Conservation (phyloP, 2,797 vertebrate genomes). For the Simalia tracyae region DNA sequence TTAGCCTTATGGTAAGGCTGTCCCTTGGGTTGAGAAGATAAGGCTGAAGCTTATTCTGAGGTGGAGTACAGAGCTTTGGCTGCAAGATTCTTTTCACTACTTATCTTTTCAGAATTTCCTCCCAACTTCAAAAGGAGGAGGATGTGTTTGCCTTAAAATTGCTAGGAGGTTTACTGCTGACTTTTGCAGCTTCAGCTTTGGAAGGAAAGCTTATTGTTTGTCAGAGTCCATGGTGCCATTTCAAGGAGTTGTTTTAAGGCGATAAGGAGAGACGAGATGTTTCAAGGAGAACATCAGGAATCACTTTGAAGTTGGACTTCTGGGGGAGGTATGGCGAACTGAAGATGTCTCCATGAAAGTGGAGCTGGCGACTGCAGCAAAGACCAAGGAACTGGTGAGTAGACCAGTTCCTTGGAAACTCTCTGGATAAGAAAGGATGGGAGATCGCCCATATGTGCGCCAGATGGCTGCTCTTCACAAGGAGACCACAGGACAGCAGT, state of each 20-base stretch:
- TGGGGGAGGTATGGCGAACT: no score
- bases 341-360: no score
- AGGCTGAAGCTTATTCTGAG: neutral
- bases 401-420: no score
- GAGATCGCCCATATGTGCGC: no score
- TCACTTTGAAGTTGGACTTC: neutral
- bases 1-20: neutral
- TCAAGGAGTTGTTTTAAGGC: neutral
- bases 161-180: neutral
- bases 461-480: no score
- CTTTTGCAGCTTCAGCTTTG: neutral
- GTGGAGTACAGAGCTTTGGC: neutral
- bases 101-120: neutral
- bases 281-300: neutral
- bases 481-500: no score
- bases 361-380: no score
- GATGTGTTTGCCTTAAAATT: neutral
- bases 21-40: neutral
- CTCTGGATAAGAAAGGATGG: no score
- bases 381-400: no score
- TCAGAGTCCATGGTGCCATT: neutral
- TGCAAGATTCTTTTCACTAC: neutral
- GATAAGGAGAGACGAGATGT: neutral
- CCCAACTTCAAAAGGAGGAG: neutral
- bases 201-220: neutral